Percentiles rank a stretch among this genome's conserved stretches.
Evolutionary conservation across 1,140 invertebrate species (phyloP).

Genomic region (Adelges cooleyi): DNA sequence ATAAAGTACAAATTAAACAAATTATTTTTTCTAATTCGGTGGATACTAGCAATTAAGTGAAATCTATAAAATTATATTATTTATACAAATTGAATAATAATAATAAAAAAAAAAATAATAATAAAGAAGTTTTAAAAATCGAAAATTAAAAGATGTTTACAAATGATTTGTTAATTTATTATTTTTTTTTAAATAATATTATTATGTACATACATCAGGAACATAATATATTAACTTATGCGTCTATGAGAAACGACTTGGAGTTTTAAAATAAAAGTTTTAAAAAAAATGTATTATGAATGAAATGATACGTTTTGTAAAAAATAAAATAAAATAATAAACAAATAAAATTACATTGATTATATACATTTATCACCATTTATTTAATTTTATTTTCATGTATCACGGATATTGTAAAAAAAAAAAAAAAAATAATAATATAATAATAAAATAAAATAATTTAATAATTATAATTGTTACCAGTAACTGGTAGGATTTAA

Average conservation of each 20-base stretch:
- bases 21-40: not conserved
- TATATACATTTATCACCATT: conserved; percentile 6
- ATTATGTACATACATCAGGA: conserved; percentile 25
- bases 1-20: too few species aligned
- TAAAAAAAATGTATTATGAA: not conserved
- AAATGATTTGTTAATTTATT: conserved; percentile 4
- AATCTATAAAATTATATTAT: not conserved
- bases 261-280: not conserved
- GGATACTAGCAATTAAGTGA: not conserved
- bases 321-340: not conserved
- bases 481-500: conserved; percentile 15
- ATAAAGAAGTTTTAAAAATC: conserved; percentile 1
- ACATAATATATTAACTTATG: conserved; percentile 18
- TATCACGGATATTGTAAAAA: not conserved
- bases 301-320: conserved; percentile 3
- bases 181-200: too few species aligned
- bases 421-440: not conserved
- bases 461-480: conserved; percentile 5
- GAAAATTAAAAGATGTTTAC: not conserved
- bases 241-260: not conserved
- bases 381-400: conserved; percentile 10
- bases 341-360: conserved; percentile 4
- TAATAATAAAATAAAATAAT: conserved; percentile 20
- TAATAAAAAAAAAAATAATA: not conserved
- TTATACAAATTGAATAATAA: not conserved